Percentiles rank a stretch among this genome's conserved stretches.
These are phyloP conservation scores for Agrochola macilenta DNA, from an alignment of 2,888 invertebrate genomes.

Conservation along the genomic window DNA sequence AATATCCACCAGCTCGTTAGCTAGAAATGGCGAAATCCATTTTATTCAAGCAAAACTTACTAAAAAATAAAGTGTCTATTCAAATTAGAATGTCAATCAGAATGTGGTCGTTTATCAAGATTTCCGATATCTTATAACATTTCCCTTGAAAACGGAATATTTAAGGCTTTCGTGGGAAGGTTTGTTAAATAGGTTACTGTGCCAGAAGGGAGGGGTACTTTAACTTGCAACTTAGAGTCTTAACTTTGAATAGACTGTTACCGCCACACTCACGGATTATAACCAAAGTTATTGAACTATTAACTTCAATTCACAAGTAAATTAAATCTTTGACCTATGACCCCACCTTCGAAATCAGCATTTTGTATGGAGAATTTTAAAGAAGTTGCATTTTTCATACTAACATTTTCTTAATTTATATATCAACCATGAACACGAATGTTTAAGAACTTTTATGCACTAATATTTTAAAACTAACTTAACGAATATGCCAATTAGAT, in stretches of 20 bases:
- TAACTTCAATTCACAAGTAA: no score
- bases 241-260: not conserved
- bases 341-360: no score
- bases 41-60: conserved; percentile 9
- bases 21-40: not conserved
- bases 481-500: no score
- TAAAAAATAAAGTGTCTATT: conserved; percentile 32
- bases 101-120: conserved; percentile 52
- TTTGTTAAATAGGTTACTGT: conserved; percentile 17
- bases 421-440: no score
- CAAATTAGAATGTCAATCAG: conserved; percentile 58
- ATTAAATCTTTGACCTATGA: no score
- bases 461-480: no score
- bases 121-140: conserved; percentile 52
- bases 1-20: not conserved
- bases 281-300: not conserved
- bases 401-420: no score
- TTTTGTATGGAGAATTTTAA: no score
- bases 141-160: conserved; percentile 12
- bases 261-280: not conserved
- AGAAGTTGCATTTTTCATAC: no score
- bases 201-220: not conserved
- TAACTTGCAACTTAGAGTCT: not conserved
- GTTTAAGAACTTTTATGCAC: no score
- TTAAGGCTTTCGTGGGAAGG: conserved; percentile 12